Percentiles rank a stretch among this genome's conserved stretches.
phyloP scores from a whole-genome alignment of 2,888 invertebrate species.

The Petrolisthes manimaculis region DNA sequence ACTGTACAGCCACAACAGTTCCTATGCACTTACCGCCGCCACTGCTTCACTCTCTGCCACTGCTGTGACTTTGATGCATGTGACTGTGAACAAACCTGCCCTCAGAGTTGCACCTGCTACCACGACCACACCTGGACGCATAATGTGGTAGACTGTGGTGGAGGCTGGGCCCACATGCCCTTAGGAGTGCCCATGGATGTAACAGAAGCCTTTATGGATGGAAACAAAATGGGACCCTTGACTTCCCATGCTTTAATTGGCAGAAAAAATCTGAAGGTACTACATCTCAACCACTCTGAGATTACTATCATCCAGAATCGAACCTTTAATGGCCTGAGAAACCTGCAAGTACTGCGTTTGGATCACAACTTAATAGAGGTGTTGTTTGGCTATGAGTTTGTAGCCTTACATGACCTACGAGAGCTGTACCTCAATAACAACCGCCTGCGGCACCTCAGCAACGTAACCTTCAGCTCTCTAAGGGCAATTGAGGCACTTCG shows the following conservation, averaged over 20 bases:
- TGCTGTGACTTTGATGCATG: slow-evolving; percentile 97
- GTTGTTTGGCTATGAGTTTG: slow-evolving; percentile 85
- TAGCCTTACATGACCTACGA: slow-evolving; percentile 83
- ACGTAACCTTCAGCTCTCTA: slow-evolving; percentile 85
- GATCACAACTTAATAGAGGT: slow-evolving; percentile 87
- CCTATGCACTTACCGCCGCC: slow-evolving; percentile 90
- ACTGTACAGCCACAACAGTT: slow-evolving; percentile 83
- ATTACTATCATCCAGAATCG: slow-evolving; percentile 88
- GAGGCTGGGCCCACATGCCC: slow-evolving; percentile 85
- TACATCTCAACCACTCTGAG: slow-evolving; percentile 90
- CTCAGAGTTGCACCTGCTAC: slow-evolving; percentile 92
- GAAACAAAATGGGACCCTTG: slow-evolving; percentile 88
- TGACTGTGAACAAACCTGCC: slow-evolving; percentile 97
- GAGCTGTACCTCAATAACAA: slow-evolving; percentile 91
- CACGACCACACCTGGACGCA: slow-evolving; percentile 94
- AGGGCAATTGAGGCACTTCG: slow-evolving; percentile 86
- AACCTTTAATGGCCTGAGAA: slow-evolving; percentile 88
- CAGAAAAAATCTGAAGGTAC: slow-evolving; percentile 86
- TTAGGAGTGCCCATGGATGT: slow-evolving; percentile 93
- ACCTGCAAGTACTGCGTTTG: slow-evolving; percentile 84
- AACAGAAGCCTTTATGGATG: slow-evolving; percentile 93
- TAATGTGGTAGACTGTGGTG: slow-evolving; percentile 92
- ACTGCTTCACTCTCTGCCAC: slow-evolving; percentile 93
- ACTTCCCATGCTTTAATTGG: slow-evolving; percentile 92
- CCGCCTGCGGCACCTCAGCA: slow-evolving; percentile 84